Conservation (phyloP, 2,797 vertebrate species). For the Fistularia tabacaria region DNA sequence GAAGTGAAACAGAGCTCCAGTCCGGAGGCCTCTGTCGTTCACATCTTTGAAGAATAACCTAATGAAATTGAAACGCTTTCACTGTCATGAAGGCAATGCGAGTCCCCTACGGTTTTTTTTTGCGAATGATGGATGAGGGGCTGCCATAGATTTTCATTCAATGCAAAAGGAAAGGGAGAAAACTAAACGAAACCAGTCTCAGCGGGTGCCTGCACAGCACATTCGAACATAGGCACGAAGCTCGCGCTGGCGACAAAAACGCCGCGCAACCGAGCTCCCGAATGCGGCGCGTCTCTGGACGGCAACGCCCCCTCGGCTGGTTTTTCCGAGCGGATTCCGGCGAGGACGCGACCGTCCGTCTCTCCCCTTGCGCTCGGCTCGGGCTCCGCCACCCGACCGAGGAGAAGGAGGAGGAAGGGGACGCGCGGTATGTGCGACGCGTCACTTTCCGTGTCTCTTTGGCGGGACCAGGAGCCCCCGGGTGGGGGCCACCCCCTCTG, state of each 20-base stretch:
- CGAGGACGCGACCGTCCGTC: constrained; percentile 3
- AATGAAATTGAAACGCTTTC: constrained; percentile 41
- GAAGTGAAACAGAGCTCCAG: constrained; percentile 42
- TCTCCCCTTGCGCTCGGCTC: constrained; percentile 4
- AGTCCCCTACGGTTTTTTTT: constrained; percentile 20
- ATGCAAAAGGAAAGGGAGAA: constrained; percentile 10
- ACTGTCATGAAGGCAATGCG: constrained; percentile 47
- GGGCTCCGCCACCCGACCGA: constrained; percentile 33
- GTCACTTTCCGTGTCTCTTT: constrained; percentile 31
- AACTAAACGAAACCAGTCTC: not conserved
- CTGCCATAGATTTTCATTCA: constrained; percentile 43
- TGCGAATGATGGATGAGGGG: constrained; percentile 52
- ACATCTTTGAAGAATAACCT: constrained; percentile 41
- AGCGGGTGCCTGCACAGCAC: constrained; percentile 47
- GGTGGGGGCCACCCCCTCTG: constrained; percentile 68
- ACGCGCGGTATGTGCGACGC: constrained; percentile 2
- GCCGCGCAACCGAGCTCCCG: too few species aligned
- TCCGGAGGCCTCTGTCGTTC: constrained; percentile 44
- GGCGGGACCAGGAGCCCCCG: constrained; percentile 59
- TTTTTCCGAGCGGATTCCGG: too few species aligned
- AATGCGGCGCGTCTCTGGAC: too few species aligned
- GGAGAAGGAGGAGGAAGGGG: constrained; percentile 2
- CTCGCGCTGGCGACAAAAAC: too few species aligned
- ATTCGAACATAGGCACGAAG: too few species aligned
- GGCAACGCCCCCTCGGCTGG: too few species aligned